Percentiles rank a stretch among this genome's conserved stretches.
Evolutionary conservation across 2,113 vertebrate species (phyloP).

Genomic region (Cottus gobio): DNA sequence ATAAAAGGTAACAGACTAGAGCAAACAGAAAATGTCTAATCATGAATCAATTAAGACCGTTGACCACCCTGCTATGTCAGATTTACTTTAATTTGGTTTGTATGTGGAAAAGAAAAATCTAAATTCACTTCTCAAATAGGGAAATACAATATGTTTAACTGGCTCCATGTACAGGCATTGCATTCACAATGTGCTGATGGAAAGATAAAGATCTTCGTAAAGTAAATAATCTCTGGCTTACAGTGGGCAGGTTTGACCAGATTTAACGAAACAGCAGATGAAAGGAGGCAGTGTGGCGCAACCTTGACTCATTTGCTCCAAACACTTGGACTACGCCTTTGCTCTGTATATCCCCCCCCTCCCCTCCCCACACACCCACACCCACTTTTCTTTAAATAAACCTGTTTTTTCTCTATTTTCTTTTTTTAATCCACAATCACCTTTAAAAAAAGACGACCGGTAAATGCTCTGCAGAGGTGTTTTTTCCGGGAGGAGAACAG

Average conservation of each 20-base stretch:
- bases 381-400: neutral
- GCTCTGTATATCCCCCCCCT: neutral
- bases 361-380: too few species aligned
- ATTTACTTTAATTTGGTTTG: neutral
- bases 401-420: neutral
- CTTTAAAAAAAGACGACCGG: slow-evolving; percentile 21
- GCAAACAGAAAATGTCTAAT: neutral
- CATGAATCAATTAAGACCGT: neutral
- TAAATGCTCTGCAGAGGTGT: slow-evolving; percentile 87
- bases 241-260: slow-evolving; percentile 15
- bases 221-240: slow-evolving; percentile 12
- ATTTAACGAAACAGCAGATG: slow-evolving; percentile 14
- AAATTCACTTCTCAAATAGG: neutral
- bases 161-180: neutral
- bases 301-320: slow-evolving; percentile 24
- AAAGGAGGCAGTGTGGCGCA: slow-evolving; percentile 23
- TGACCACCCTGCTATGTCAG: rapidly evolving
- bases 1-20: neutral
- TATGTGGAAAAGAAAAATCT: neutral
- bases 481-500: slow-evolving; percentile 78
- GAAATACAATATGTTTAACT: neutral
- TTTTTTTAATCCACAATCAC: neutral
- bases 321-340: slow-evolving; percentile 33
- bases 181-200: neutral
- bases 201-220: neutral